Conservation (phyloP, 1,140 invertebrate genomes). For the Camponotus pennsylvanicus region DNA sequence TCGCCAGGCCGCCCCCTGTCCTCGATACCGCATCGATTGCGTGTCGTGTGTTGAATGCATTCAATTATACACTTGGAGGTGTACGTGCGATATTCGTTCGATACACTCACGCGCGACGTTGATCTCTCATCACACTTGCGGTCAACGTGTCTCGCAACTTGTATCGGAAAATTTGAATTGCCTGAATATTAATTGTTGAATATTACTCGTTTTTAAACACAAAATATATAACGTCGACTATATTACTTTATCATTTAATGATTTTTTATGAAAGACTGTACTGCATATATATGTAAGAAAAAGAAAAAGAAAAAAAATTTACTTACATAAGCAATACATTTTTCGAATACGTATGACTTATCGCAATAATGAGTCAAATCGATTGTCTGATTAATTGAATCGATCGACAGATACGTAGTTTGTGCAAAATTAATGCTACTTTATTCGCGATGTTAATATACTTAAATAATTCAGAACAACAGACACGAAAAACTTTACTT, state of each 20-base stretch:
- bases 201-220: not conserved
- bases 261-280: not conserved
- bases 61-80: not conserved
- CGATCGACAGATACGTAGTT: constrained; percentile 61
- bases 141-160: not conserved
- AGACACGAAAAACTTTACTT: constrained; percentile 14
- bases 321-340: not conserved
- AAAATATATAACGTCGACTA: not conserved
- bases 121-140: constrained; percentile 24
- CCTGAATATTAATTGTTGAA: not conserved
- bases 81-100: constrained; percentile 23
- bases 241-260: not conserved
- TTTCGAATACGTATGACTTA: not conserved
- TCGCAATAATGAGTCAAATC: not conserved
- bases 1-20: constrained; percentile 17
- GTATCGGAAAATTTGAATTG: not conserved
- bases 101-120: not conserved
- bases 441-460: constrained; percentile 56
- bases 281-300: not conserved
- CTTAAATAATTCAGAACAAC: not conserved
- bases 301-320: no score
- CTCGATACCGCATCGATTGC: constrained; percentile 35
- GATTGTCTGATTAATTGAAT: constrained; percentile 76
- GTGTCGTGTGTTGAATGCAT: constrained; percentile 40
- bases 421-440: constrained; percentile 64